Evolutionary conservation across 1,140 invertebrate genomes (phyloP).

Genomic region (Eufriesea mexicana): DNA sequence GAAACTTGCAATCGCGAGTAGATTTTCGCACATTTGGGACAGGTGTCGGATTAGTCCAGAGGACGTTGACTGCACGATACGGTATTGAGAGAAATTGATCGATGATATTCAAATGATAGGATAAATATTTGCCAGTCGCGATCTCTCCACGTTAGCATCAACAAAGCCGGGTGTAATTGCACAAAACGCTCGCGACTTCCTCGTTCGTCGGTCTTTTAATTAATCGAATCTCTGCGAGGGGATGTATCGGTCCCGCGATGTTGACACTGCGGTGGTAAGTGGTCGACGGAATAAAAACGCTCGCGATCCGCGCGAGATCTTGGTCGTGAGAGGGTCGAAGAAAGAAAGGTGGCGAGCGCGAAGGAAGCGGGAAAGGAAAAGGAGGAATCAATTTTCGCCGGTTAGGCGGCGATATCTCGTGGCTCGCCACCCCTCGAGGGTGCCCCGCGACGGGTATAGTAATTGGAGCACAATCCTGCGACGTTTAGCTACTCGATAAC

Average conservation of each 20-base stretch:
- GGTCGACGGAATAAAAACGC: background rate
- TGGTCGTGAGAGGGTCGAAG: background rate
- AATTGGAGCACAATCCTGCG: constrained; percentile 70
- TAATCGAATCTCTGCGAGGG: constrained; percentile 56
- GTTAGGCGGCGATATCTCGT: constrained; percentile 7
- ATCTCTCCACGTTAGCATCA: background rate
- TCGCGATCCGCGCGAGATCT: background rate
- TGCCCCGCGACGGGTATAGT: constrained; percentile 6
- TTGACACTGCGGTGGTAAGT: constrained; percentile 40
- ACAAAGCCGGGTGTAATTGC: constrained; percentile 22
- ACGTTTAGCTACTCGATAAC: constrained; percentile 71
- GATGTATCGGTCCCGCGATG: constrained; percentile 17
- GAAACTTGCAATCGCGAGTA: no score
- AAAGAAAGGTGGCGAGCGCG: background rate
- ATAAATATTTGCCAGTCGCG: background rate
- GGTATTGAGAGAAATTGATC: no score
- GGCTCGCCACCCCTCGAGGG: background rate
- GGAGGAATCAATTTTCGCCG: background rate
- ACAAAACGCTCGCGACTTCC: background rate
- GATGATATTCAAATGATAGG: no score
- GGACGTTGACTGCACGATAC: no score
- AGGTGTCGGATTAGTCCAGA: no score
- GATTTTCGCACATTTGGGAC: no score
- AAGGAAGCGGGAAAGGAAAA: background rate
- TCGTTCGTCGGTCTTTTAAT: constrained; percentile 56